A percentile compares a stretch with the other conserved stretches of the same genome.
phyloP scores from a whole-genome alignment of 2,888 invertebrate species.

The Scaptodrosophila latifasciaeformis region DNA sequence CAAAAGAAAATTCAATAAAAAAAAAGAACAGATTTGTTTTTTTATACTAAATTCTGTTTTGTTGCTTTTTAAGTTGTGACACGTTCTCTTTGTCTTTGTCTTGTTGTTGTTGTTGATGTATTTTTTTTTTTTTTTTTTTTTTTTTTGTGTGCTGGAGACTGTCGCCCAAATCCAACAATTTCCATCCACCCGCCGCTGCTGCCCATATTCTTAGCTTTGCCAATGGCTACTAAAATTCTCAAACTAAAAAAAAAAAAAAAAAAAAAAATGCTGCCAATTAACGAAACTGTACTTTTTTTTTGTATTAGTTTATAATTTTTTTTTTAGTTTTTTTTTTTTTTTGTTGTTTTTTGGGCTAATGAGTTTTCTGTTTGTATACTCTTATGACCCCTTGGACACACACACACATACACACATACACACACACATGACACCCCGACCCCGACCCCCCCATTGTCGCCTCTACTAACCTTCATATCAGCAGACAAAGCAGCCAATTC shows the following conservation, averaged over 20 bases:
- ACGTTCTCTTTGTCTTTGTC: slow-evolving; percentile 14
- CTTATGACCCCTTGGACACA: slow-evolving; percentile 24
- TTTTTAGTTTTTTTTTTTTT: slow-evolving; percentile 23
- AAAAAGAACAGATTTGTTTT: not conserved
- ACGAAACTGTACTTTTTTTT: not conserved
- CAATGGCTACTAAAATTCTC: not conserved
- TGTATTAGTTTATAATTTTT: not conserved
- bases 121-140: slow-evolving; percentile 25
- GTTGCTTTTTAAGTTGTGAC: slow-evolving; percentile 14
- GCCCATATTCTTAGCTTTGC: too few species aligned
- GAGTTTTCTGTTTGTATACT: slow-evolving; percentile 52
- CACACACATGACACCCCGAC: not conserved
- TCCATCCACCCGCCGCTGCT: too few species aligned
- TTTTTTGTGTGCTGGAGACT: not conserved
- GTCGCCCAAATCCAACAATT: too few species aligned
- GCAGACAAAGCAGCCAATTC: not conserved
- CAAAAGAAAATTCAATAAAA: not conserved
- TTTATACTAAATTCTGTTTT: slow-evolving; percentile 15
- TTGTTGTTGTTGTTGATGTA: slow-evolving; percentile 36
- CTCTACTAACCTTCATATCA: slow-evolving; percentile 9
- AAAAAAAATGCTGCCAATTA: too few species aligned
- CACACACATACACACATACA: slow-evolving; percentile 10
- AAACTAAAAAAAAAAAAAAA: too few species aligned
- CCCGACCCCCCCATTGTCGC: slow-evolving; percentile 8
- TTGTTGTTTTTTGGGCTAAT: slow-evolving; percentile 46